Evolutionary conservation across 2,888 invertebrate genomes (phyloP).

Genomic region (Diaperis boleti): DNA sequence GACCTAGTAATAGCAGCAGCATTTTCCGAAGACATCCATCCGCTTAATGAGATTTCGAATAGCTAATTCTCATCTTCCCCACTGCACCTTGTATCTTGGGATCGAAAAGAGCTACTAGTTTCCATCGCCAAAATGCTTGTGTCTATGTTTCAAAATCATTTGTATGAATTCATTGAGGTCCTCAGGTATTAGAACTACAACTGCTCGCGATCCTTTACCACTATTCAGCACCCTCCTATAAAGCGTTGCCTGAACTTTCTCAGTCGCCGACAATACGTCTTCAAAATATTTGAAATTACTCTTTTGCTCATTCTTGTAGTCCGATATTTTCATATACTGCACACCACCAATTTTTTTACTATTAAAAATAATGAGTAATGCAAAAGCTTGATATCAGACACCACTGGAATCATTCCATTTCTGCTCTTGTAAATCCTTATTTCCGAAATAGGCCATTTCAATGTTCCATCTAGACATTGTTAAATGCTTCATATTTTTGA

Average conservation of each 20-base stretch:
- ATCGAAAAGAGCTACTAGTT: constrained; percentile 6
- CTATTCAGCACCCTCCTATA: constrained; percentile 11
- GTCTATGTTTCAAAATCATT: background rate
- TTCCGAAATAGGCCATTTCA: constrained; percentile 40
- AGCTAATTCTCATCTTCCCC: constrained; percentile 2
- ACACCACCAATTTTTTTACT: constrained; percentile 5
- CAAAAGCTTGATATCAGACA: constrained; percentile 28
- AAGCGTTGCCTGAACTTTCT: constrained; percentile 6
- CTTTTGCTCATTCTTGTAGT: constrained; percentile 8
- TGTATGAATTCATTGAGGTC: constrained; percentile 6
- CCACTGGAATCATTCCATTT: constrained; percentile 38
- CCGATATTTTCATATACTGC: constrained; percentile 12
- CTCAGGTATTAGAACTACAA: constrained; percentile 7
- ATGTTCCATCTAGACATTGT: constrained; percentile 37
- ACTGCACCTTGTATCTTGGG: constrained; percentile 7
- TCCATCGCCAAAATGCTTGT: constrained; percentile 1
- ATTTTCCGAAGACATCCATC: constrained; percentile 5
- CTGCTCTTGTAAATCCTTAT: constrained; percentile 42
- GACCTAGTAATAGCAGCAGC: constrained; percentile 5
- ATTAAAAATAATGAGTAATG: constrained; percentile 8
- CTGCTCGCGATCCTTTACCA: constrained; percentile 9
- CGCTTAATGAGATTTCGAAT: constrained; percentile 6
- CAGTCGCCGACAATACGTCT: constrained; percentile 5
- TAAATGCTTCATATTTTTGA: constrained; percentile 39
- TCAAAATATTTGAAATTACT: constrained; percentile 9